Base-by-base conservation (phyloP, 2,113 vertebrate species). In the Acrocephalus kingi region DNA sequence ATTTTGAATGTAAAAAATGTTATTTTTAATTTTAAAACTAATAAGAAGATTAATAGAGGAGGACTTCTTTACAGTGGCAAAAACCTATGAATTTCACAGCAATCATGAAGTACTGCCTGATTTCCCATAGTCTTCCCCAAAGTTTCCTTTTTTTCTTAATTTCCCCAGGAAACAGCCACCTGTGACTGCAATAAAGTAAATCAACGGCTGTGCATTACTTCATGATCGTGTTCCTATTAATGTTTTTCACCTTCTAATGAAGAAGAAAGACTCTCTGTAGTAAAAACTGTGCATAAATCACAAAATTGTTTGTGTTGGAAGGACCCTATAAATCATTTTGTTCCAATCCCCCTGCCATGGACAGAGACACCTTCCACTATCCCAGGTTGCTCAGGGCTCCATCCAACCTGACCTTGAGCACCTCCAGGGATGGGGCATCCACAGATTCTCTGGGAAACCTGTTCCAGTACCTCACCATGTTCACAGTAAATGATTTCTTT, bases 311-410 rank as follows among this genome's bases (percentile, higher is more conserved):
- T 23, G 20, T 30, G 4, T 48, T 62, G 9, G 9, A 55, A 76
- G 25, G 1, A 55, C n/a, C 2, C 8, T 19, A 62, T 55, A 75
- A 41, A 69, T 18, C 41, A 20, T 11, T 2, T 27, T 19, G 22
- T 16, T 55, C n/a, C 62, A 54, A 48, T 3, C 2, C 8, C 37
- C 6, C 8, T 22, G 24, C 14, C 21, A 55, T 0, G 1, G 55
- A 6, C 30, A 69, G 35, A 6, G 18, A 69, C 25, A 55, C 2
- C 4, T 41, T 41, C 6, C 35, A 55, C 21, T 48, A 35, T 0
- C 10, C 10, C 25, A 83, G 13, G 4, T 27, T 75, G 8, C 30
- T 83, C n/a, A 27, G 35, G 41, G 31, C 5, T 25, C 41, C 41
- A 83, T 23, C 22, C 79, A 55, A 23, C 12, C 22, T 24, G 8